Percentiles rank a stretch among this genome's conserved stretches.
These are phyloP conservation scores for Petroica traversi DNA, from an alignment of 2,113 vertebrate genomes.

Conservation along the genomic window DNA sequence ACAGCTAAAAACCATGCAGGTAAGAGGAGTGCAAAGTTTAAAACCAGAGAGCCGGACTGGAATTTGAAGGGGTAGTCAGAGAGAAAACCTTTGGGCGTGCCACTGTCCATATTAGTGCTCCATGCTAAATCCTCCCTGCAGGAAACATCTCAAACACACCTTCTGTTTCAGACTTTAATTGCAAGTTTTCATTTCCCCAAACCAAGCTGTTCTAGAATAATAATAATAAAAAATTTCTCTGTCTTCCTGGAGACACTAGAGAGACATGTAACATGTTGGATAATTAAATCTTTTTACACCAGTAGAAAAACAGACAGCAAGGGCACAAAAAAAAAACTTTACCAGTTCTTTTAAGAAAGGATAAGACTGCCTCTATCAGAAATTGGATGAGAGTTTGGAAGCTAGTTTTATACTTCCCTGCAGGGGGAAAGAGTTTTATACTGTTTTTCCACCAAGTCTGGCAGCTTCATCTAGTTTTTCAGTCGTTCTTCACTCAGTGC, in stretches of 20 bases:
- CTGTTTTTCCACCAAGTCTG: not conserved
- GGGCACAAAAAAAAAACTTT: not conserved
- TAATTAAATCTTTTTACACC: not conserved
- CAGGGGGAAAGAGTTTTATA: not conserved
- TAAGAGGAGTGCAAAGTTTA: not conserved
- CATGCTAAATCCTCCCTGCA: not conserved
- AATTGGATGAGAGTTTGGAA: not conserved
- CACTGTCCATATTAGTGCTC: not conserved
- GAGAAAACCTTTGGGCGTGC: not conserved
- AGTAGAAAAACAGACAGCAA: not conserved
- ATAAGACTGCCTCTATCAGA: not conserved
- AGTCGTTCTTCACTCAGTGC: not conserved
- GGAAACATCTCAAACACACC: not conserved
- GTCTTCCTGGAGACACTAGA: not conserved
- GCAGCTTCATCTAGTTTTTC: slow-evolving; percentile 6
- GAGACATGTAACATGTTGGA: not conserved
- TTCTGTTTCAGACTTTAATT: not conserved
- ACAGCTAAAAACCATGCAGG: not conserved
- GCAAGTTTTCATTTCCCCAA: not conserved
- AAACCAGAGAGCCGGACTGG: not conserved
- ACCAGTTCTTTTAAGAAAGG: not conserved
- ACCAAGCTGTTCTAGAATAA: not conserved
- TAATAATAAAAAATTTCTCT: not conserved
- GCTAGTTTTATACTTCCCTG: not conserved
- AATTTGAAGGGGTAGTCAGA: not conserved